A percentile compares a stretch with the other conserved stretches of the same genome.
Evolutionary conservation across 1,140 invertebrate species (phyloP).

Genomic region (Lordiphosa clarofinis): DNA sequence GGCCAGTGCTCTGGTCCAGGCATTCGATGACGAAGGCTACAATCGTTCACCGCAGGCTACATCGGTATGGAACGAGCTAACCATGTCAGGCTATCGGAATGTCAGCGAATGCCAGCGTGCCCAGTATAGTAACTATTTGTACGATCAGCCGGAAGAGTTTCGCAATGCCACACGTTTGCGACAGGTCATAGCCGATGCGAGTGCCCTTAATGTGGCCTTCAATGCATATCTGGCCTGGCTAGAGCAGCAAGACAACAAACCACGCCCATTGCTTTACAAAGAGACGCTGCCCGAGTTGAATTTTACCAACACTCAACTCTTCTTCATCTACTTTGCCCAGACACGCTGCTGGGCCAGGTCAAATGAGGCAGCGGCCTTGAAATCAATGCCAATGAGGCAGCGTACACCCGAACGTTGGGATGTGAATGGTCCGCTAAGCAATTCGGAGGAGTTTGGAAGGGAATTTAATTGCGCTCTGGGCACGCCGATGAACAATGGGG

Average conservation of each 20-base stretch:
- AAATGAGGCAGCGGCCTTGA: conserved; percentile 25
- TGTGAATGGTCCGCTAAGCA: conserved; percentile 64
- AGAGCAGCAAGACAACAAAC: conserved; percentile 30
- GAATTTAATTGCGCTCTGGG: conserved; percentile 63
- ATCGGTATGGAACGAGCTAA: conserved; percentile 96
- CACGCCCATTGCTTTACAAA: conserved; percentile 17
- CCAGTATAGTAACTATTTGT: conserved; percentile 86
- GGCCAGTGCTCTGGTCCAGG: conserved; percentile 95
- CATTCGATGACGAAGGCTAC: conserved; percentile 98
- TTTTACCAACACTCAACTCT: conserved; percentile 83
- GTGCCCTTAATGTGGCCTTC: conserved; percentile 84
- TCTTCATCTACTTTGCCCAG: conserved; percentile 87
- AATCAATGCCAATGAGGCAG: conserved; percentile 48
- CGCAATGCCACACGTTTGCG: conserved; percentile 85
- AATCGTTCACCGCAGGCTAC: conserved; percentile 81
- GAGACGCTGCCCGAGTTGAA: conserved; percentile 64
- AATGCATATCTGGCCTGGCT: conserved; percentile 80
- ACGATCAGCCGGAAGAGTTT: conserved; percentile 77
- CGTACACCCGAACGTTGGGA: conserved; percentile 61
- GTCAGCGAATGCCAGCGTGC: conserved; percentile 94
- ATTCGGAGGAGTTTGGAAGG: conserved; percentile 57
- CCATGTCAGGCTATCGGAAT: conserved; percentile 92
- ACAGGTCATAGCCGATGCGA: conserved; percentile 86
- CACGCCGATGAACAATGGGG: conserved; percentile 65
- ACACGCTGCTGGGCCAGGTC: conserved; percentile 50